phyloP scores from a whole-genome alignment of 1,140 invertebrate genomes.

The Conus betulinus region DNA sequence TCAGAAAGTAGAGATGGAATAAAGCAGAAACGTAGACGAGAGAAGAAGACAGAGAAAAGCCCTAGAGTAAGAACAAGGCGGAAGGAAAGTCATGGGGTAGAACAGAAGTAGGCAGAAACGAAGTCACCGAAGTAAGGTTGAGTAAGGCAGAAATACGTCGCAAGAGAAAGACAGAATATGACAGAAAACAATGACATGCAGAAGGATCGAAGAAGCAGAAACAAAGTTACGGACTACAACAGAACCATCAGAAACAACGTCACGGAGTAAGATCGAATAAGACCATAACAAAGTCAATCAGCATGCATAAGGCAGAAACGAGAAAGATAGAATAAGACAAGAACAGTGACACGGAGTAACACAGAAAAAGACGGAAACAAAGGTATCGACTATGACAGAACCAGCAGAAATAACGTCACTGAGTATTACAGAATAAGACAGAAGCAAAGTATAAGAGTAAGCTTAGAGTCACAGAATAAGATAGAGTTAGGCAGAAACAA shows the following conservation, averaged over 20 bases:
- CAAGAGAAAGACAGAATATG: background rate
- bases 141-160: too few species aligned
- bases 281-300: background rate
- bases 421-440: too few species aligned
- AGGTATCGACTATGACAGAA: background rate
- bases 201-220: too few species aligned
- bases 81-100: background rate
- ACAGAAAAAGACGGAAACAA: conserved; percentile 17
- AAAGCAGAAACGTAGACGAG: too few species aligned
- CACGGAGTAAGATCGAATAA: conserved; percentile 1
- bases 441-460: too few species aligned
- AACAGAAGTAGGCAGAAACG: too few species aligned
- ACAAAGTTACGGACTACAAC: background rate
- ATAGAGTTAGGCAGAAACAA: too few species aligned
- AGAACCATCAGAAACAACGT: background rate
- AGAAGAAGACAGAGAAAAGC: too few species aligned
- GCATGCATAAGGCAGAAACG: background rate
- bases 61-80: background rate
- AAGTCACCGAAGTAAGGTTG: too few species aligned
- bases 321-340: conserved; percentile 22
- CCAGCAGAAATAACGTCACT: too few species aligned
- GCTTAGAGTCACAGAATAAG: too few species aligned
- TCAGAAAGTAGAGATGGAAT: background rate
- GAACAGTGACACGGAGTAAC: conserved; percentile 4
- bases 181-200: background rate